These are phyloP conservation scores for Phalloptychus januarius DNA, from an alignment of 2,797 vertebrate species.

Conservation along the genomic window DNA sequence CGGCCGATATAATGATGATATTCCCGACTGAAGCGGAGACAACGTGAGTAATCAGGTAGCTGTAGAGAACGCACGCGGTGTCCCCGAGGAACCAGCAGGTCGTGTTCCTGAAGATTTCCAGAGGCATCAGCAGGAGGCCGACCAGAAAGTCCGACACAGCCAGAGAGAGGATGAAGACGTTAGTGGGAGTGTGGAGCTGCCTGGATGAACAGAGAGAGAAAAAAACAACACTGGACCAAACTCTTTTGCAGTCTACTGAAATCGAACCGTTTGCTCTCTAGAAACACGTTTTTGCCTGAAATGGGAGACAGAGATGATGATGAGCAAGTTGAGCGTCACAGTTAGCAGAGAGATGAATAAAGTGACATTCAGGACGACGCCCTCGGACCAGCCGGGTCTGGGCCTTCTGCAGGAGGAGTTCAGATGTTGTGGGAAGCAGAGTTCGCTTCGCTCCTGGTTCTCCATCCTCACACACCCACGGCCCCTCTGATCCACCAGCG, in stretches of 20 bases:
- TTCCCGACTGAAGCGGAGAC: constrained; percentile 12
- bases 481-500: background rate
- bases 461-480: constrained; percentile 13
- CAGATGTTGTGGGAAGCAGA: constrained; percentile 37
- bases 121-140: constrained; percentile 22
- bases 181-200: constrained; percentile 41
- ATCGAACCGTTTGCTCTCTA: too few relatives aligned
- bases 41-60: accelerated
- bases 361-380: background rate
- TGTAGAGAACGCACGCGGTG: background rate
- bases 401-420: background rate
- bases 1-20: constrained; percentile 44
- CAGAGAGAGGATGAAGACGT: constrained; percentile 32
- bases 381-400: background rate
- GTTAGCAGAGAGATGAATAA: constrained; percentile 56
- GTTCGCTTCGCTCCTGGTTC: background rate
- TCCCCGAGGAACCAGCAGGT: constrained; percentile 43
- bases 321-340: constrained; percentile 68
- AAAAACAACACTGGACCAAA: too few relatives aligned
- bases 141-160: constrained; percentile 42
- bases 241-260: too few relatives aligned
- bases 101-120: background rate
- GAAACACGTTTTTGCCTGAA: too few relatives aligned
- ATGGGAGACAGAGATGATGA: constrained; percentile 76
- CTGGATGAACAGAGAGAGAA: constrained; percentile 56